Conservation (phyloP, 1,140 invertebrate species). For the Piezodorus guildinii region DNA sequence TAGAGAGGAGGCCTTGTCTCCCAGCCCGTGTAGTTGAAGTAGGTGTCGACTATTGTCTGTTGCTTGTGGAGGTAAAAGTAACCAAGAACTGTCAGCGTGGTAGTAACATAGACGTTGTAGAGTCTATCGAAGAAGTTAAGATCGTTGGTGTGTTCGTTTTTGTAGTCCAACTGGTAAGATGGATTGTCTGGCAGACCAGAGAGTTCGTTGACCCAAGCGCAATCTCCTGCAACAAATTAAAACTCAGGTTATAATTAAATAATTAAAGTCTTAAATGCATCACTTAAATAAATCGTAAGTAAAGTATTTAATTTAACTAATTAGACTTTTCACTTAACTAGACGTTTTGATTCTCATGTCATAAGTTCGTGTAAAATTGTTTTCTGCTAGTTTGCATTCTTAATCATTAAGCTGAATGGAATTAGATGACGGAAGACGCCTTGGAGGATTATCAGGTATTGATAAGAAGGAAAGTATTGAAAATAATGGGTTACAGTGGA, state of each 20-base stretch:
- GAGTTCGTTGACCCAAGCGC: constrained; percentile 14
- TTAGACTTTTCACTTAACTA: too few relatives aligned
- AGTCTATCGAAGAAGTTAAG: constrained; percentile 25
- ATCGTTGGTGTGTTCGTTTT: constrained; percentile 13
- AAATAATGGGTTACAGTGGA: too few relatives aligned
- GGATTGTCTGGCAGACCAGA: constrained; percentile 22
- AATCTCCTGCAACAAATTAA: constrained; percentile 7
- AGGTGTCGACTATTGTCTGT: constrained; percentile 18
- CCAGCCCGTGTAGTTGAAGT: constrained; percentile 27
- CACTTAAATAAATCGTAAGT: too few relatives aligned
- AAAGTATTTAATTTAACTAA: too few relatives aligned
- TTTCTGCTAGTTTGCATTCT: too few relatives aligned
- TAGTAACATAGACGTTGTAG: constrained; percentile 14
- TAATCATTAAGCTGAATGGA: too few relatives aligned
- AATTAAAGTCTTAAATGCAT: too few relatives aligned
- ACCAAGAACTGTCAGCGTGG: background rate
- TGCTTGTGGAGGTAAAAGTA: background rate
- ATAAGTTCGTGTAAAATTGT: too few relatives aligned
- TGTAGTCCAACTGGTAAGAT: constrained; percentile 23
- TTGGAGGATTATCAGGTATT: too few relatives aligned
- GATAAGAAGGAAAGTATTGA: too few relatives aligned
- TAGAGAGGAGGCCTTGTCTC: constrained; percentile 24
- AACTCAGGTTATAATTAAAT: background rate
- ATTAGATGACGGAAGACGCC: too few relatives aligned
- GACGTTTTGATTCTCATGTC: too few relatives aligned